Evolutionary conservation across 1,140 invertebrate genomes (phyloP).

Genomic region (Drosophila equinoxialis): DNA sequence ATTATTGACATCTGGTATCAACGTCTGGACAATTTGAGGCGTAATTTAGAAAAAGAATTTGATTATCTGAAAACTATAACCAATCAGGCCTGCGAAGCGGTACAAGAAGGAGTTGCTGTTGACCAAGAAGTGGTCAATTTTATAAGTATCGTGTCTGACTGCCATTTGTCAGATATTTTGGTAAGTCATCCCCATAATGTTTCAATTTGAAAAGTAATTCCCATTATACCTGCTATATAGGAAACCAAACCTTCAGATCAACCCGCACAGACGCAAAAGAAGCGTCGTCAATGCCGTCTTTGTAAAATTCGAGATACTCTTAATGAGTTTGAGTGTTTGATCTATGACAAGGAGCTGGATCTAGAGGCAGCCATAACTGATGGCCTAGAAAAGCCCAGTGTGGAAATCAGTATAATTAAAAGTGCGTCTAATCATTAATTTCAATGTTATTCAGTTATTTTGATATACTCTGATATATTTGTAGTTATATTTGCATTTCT

Average conservation of each 20-base stretch:
- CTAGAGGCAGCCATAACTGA: conserved; percentile 69
- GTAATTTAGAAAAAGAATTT: conserved; percentile 39
- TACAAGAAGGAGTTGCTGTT: conserved; percentile 26
- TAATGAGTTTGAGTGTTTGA: conserved; percentile 84
- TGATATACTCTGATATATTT: not conserved
- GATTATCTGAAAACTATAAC: conserved; percentile 39
- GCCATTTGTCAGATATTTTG: conserved; percentile 86
- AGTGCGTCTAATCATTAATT: conserved; percentile 25
- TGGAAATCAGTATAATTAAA: conserved; percentile 64
- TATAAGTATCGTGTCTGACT: conserved; percentile 86
- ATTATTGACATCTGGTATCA: conserved; percentile 55
- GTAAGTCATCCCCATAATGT: conserved; percentile 36
- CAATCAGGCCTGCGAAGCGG: conserved; percentile 32
- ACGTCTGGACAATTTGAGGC: conserved; percentile 28
- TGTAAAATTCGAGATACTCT: conserved; percentile 84
- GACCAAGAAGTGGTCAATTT: conserved; percentile 68
- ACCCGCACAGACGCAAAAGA: conserved; percentile 28
- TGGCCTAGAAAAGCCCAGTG: conserved; percentile 84
- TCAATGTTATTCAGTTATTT: not conserved
- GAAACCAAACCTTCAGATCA: conserved; percentile 40
- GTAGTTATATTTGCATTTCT: conserved; percentile 62
- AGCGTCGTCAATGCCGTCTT: conserved; percentile 48
- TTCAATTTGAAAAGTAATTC: not conserved
- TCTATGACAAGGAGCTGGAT: conserved; percentile 83
- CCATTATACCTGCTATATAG: not conserved